A percentile compares a stretch with the other conserved stretches of the same genome.
Evolutionary conservation across 1,140 invertebrate species (phyloP).

Genomic region (Neotoxoptera formosana): DNA sequence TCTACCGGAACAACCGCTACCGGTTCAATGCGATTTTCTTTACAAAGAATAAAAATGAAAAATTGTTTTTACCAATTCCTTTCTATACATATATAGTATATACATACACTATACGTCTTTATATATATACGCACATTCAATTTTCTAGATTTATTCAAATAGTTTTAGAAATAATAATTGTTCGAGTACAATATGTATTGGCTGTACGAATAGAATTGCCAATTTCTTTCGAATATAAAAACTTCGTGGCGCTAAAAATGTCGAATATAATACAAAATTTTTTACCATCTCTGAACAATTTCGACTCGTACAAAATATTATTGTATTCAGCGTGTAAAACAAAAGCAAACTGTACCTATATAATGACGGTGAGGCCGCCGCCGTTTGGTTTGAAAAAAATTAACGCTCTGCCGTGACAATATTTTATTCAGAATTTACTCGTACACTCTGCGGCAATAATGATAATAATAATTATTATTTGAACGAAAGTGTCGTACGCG

Average conservation of each 20-base stretch:
- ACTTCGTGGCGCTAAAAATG: not conserved
- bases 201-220: not conserved
- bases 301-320: not conserved
- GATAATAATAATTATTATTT: not conserved
- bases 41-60: conserved; percentile 6
- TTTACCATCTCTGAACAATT: not conserved
- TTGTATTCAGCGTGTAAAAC: not conserved
- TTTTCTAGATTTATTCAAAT: not conserved
- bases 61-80: not conserved
- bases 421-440: not conserved
- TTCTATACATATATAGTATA: not conserved
- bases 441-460: not conserved
- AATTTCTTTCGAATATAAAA: not conserved
- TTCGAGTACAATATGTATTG: not conserved
- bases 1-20: not conserved
- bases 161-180: no score
- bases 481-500: conserved; percentile 50
- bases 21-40: not conserved
- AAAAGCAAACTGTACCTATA: not conserved
- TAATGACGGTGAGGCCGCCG: not conserved
- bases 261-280: not conserved
- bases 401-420: not conserved
- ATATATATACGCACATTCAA: no score
- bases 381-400: not conserved
- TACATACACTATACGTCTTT: not conserved